Percentiles rank a stretch among this genome's conserved stretches.
Conservation (phyloP, 2,113 vertebrate species). For the Tragulus kanchil region DNA sequence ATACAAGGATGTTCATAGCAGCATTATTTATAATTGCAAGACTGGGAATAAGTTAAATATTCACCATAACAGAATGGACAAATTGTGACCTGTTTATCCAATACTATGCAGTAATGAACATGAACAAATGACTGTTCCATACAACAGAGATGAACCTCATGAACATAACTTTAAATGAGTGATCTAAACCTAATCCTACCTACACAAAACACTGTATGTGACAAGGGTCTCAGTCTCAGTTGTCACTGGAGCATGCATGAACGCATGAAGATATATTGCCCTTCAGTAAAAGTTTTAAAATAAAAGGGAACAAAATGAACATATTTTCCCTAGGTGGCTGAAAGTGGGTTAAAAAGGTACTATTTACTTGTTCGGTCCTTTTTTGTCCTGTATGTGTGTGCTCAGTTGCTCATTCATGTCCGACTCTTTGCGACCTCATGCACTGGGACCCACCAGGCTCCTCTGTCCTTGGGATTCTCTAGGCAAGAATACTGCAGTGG, state of each 20-base stretch:
- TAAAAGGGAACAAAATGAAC: neutral
- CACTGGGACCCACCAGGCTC: neutral
- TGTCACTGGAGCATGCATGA: neutral
- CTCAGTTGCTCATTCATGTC: neutral
- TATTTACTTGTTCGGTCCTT: neutral
- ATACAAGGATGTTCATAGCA: constrained; percentile 16
- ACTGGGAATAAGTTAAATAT: neutral
- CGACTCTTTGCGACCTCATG: neutral
- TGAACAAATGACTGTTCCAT: neutral
- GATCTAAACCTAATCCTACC: constrained; percentile 2
- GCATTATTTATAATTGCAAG: constrained; percentile 4
- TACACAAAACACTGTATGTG: neutral
- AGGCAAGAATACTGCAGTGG: neutral
- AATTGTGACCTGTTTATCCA: neutral
- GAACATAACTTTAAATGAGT: constrained; percentile 12
- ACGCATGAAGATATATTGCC: neutral
- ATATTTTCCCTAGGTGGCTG: neutral
- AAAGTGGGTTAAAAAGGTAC: neutral
- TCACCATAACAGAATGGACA: neutral
- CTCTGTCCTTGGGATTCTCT: neutral
- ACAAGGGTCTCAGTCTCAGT: no score
- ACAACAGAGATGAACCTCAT: constrained; percentile 12
- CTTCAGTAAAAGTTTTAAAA: constrained; percentile 26
- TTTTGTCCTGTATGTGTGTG: neutral
- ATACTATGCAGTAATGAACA: neutral